Percentiles rank a stretch among this genome's conserved stretches.
phyloP scores from a whole-genome alignment of 2,113 vertebrate genomes.

The Oxyura jamaicensis region DNA sequence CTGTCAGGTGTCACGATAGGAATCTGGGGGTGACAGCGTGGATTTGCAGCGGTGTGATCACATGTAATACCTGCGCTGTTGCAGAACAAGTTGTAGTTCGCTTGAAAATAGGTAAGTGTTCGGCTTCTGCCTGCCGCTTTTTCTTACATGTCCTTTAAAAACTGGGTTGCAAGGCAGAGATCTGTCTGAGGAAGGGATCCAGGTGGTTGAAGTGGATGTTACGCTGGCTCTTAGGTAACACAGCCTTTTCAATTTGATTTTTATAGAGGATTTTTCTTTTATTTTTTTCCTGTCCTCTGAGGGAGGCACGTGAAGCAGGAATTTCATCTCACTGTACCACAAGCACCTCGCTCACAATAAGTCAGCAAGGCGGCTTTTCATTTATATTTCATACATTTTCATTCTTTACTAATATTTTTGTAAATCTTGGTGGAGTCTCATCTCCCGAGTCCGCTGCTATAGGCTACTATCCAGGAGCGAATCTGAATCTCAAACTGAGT shows the following conservation, averaged over 20 bases:
- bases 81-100: background rate
- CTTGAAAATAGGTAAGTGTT: background rate
- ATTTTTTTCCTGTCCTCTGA: background rate
- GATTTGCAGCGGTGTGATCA: background rate
- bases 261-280: background rate
- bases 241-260: background rate
- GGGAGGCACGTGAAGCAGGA: background rate
- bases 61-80: background rate
- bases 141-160: background rate
- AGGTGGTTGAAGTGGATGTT: background rate
- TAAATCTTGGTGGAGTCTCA: background rate
- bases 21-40: background rate
- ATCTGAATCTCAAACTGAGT: background rate
- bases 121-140: background rate
- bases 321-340: constrained; percentile 26
- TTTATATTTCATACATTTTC: background rate
- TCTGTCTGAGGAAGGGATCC: background rate
- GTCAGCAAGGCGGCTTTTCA: background rate
- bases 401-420: background rate
- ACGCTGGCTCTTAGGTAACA: background rate
- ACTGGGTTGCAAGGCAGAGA: background rate
- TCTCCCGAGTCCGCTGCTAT: background rate
- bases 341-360: background rate
- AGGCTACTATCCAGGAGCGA: background rate
- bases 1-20: background rate